Percentiles rank a stretch among this genome's conserved stretches.
These are phyloP conservation scores for Hemitrygon akajei DNA, from an alignment of 2,797 vertebrate genomes.

Conservation along the genomic window DNA sequence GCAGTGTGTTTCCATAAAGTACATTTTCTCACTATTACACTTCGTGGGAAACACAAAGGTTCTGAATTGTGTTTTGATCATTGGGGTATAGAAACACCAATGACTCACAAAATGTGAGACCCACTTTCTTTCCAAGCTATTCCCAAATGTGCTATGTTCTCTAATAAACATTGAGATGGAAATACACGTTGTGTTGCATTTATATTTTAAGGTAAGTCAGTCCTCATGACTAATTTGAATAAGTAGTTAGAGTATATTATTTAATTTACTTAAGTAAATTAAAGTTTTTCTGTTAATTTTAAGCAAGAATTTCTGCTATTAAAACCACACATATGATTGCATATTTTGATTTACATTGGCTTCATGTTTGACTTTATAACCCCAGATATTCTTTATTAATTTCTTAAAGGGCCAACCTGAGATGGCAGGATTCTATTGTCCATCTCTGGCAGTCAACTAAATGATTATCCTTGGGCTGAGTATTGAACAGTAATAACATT, in stretches of 20 bases:
- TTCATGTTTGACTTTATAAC: neutral
- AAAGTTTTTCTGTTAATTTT: neutral
- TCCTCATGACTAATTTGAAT: neutral
- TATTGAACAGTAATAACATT: neutral
- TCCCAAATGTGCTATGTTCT: conserved; percentile 16
- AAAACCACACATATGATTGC: neutral
- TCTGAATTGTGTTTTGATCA: conserved; percentile 28
- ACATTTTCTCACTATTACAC: conserved; percentile 31
- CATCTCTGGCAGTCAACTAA: neutral
- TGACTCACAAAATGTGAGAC: conserved; percentile 33
- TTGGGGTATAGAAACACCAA: conserved; percentile 27
- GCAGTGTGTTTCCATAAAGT: conserved; percentile 24
- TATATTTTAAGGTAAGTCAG: conserved; percentile 15
- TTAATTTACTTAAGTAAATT: neutral
- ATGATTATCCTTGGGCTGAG: neutral
- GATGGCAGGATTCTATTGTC: neutral
- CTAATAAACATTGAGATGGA: neutral
- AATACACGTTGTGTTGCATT: neutral
- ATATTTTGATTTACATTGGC: neutral
- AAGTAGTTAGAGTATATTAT: neutral
- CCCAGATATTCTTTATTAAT: neutral
- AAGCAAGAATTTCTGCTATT: neutral
- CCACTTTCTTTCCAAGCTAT: conserved; percentile 23
- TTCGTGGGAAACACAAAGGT: conserved; percentile 28
- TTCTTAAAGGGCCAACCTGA: neutral